Percentiles rank a stretch among this genome's conserved stretches.
Evolutionary conservation across 2,888 invertebrate genomes (phyloP).

Genomic region (Clepsis dumicolana): DNA sequence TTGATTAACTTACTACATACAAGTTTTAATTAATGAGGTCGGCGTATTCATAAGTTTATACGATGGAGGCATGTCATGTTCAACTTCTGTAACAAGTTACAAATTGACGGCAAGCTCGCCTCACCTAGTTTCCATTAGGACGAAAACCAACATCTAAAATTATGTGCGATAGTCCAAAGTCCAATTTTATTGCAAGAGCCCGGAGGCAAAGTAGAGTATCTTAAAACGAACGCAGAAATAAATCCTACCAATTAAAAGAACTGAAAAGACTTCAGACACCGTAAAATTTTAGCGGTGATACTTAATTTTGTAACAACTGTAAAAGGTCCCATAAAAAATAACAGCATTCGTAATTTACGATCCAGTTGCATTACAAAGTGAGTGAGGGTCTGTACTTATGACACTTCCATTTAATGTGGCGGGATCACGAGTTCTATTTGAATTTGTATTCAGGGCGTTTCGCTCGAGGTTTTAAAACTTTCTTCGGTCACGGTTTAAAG

Average conservation of each 20-base stretch:
- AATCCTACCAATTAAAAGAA: background rate
- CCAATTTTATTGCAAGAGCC: too few species aligned
- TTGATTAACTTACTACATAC: too few species aligned
- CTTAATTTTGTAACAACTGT: conserved; percentile 49
- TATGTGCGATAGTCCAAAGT: background rate
- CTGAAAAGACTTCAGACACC: conserved; percentile 1
- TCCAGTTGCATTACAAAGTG: conserved; percentile 56
- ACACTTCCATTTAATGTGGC: conserved; percentile 59
- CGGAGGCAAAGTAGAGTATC: too few species aligned
- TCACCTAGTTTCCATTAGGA: background rate
- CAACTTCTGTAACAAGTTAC: background rate
- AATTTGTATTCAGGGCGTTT: conserved; percentile 75
- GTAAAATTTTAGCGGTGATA: conserved; percentile 3
- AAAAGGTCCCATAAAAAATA: conserved; percentile 48
- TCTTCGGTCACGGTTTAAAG: conserved; percentile 72
- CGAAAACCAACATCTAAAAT: background rate
- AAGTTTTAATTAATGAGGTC: too few species aligned
- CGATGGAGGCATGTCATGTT: background rate
- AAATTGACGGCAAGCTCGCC: background rate
- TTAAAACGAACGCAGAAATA: background rate
- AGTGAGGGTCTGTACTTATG: conserved; percentile 59
- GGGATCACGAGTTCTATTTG: conserved; percentile 62
- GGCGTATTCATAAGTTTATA: background rate
- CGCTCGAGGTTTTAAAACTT: conserved; percentile 74
- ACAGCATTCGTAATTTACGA: conserved; percentile 55